Evolutionary conservation across 1,140 invertebrate species (phyloP).

Genomic region (Agraylea sexmaculata): DNA sequence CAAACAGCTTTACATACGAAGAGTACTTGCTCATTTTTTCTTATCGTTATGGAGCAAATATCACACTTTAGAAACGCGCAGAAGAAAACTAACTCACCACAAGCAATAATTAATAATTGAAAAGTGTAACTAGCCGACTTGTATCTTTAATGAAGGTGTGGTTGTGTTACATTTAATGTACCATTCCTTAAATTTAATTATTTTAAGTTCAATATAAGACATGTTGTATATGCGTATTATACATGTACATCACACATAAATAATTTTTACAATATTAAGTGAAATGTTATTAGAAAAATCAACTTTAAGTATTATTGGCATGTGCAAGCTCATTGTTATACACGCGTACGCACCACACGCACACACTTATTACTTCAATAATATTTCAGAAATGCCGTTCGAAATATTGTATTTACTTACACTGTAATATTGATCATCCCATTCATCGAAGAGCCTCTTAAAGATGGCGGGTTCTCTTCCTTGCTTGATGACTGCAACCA

Average conservation of each 20-base stretch:
- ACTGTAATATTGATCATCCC: conserved; percentile 53
- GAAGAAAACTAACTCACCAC: too few species aligned
- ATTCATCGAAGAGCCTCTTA: conserved; percentile 53
- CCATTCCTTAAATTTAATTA: too few species aligned
- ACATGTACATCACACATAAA: background rate
- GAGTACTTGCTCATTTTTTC: too few species aligned
- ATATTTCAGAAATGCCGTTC: background rate
- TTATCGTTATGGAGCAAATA: too few species aligned
- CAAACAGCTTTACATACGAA: too few species aligned
- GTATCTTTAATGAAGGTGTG: too few species aligned
- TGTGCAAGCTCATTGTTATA: background rate
- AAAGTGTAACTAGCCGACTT: too few species aligned
- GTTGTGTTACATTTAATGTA: too few species aligned
- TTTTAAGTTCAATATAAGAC: too few species aligned
- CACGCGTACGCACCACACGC: background rate
- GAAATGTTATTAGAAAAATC: conserved; percentile 2
- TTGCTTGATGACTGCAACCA: conserved; percentile 53
- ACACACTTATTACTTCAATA: background rate
- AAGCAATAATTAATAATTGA: too few species aligned
- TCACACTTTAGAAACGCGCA: too few species aligned
- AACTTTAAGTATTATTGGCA: background rate
- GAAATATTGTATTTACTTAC: conserved; percentile 27
- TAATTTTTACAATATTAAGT: background rate
- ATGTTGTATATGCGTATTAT: too few species aligned
- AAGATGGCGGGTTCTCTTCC: conserved; percentile 56